A percentile compares a stretch with the other conserved stretches of the same genome.
Evolutionary conservation across 2,113 vertebrate genomes (phyloP).

Genomic region (Catagonus wagneri): DNA sequence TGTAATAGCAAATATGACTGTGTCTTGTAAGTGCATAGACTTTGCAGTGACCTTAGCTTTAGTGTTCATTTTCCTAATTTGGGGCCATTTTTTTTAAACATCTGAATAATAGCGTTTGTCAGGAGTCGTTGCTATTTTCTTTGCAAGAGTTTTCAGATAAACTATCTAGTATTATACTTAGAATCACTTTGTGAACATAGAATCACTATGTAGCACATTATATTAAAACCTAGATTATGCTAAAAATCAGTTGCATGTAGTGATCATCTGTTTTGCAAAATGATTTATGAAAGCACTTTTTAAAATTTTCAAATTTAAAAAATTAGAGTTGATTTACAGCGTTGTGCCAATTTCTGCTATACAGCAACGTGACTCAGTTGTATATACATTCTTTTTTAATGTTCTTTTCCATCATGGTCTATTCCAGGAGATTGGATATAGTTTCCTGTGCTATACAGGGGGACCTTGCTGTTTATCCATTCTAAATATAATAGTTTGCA

Average conservation of each 20-base stretch:
- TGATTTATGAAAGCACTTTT: background rate
- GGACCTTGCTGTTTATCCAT: no score
- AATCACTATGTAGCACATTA: background rate
- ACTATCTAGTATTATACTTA: slow-evolving; percentile 12
- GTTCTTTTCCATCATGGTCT: no score
- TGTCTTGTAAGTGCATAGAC: background rate
- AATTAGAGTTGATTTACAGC: no score
- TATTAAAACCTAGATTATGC: background rate
- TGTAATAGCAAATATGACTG: background rate
- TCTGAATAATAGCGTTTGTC: background rate
- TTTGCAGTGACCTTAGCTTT: background rate
- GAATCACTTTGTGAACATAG: slow-evolving; percentile 18
- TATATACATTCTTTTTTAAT: no score
- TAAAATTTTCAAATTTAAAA: background rate
- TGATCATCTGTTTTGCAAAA: background rate
- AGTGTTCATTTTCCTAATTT: background rate
- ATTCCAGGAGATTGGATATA: no score
- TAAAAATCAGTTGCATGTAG: background rate
- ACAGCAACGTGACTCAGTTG: no score
- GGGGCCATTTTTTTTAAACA: background rate
- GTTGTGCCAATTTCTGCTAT: no score
- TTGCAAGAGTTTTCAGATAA: slow-evolving; percentile 8
- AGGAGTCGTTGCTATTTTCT: slow-evolving; percentile 45
- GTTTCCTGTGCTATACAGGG: no score
- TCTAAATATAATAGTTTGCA: no score